Conservation (phyloP, 1,140 invertebrate genomes). For the Drosophila asahinai region DNA sequence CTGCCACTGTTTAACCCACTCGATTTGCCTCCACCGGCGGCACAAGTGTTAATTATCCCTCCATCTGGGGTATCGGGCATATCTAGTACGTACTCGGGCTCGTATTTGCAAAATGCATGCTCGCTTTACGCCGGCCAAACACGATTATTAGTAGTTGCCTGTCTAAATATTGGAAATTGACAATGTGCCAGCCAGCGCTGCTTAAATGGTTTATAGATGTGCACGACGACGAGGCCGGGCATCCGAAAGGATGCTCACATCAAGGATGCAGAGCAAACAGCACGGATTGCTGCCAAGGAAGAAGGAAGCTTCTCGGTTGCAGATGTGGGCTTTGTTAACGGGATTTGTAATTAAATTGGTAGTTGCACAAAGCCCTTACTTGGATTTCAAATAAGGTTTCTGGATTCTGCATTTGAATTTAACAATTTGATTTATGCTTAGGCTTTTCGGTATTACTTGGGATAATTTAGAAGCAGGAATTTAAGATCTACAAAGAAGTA, state of each 20-base stretch:
- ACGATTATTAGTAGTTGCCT: conserved; percentile 77
- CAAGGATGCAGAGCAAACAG: conserved; percentile 15
- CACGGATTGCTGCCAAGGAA: conserved; percentile 15
- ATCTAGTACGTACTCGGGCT: not conserved
- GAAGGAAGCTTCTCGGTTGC: conserved; percentile 32
- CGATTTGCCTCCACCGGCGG: conserved; percentile 52
- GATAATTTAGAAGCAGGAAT: not conserved
- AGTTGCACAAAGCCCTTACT: conserved; percentile 12
- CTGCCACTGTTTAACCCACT: conserved; percentile 61
- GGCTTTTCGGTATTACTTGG: not conserved
- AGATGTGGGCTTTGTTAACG: conserved; percentile 15
- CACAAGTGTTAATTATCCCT: conserved; percentile 74
- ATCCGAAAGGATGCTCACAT: conserved; percentile 9
- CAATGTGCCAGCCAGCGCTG: conserved; percentile 48
- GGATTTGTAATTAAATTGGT: conserved; percentile 40
- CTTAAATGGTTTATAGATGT: conserved; percentile 48
- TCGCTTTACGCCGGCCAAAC: conserved; percentile 72
- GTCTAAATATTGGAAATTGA: conserved; percentile 82
- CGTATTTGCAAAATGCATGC: conserved; percentile 61
- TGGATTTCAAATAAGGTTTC: not conserved
- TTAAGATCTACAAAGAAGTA: not conserved
- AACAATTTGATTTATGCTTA: not conserved
- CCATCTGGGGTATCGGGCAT: conserved; percentile 15
- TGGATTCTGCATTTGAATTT: not conserved
- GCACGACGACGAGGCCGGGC: not conserved